phyloP scores from a whole-genome alignment of 2,797 vertebrate species.

The Varecia variegata region DNA sequence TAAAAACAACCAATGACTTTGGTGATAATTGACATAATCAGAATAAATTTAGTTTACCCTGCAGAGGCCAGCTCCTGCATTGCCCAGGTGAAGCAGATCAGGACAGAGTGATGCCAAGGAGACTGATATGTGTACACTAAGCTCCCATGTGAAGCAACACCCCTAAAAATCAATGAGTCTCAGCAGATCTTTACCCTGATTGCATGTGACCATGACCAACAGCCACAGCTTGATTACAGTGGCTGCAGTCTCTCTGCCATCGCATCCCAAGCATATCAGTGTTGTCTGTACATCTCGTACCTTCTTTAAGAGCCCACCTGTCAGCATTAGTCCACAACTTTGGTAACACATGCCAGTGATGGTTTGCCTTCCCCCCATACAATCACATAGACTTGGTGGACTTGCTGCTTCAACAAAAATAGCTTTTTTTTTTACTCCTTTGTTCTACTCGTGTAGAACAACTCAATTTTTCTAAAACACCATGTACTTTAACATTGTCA shows the following conservation, averaged over 20 bases:
- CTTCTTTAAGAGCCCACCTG: background rate
- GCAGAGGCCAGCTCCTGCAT: background rate
- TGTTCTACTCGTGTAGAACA: background rate
- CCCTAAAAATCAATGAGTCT: conserved; percentile 3
- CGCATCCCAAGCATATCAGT: background rate
- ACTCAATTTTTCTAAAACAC: conserved; percentile 8
- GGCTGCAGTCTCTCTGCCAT: background rate
- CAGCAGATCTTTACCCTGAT: conserved; percentile 69
- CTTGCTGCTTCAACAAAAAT: conserved; percentile 28
- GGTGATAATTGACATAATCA: background rate
- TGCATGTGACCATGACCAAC: background rate
- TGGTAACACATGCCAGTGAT: background rate
- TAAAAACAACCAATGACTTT: background rate
- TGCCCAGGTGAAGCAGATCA: background rate
- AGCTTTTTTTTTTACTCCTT: background rate
- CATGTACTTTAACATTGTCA: background rate
- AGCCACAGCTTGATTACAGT: background rate
- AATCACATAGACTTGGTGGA: background rate
- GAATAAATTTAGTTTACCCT: background rate
- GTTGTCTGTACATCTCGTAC: conserved; percentile 15
- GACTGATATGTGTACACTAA: background rate
- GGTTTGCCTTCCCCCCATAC: background rate
- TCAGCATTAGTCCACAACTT: conserved; percentile 34
- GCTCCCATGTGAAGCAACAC: background rate
- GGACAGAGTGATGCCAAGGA: background rate